Evolutionary conservation across 1,140 invertebrate genomes (phyloP).

Genomic region (Pogonognathellus flavescens): DNA sequence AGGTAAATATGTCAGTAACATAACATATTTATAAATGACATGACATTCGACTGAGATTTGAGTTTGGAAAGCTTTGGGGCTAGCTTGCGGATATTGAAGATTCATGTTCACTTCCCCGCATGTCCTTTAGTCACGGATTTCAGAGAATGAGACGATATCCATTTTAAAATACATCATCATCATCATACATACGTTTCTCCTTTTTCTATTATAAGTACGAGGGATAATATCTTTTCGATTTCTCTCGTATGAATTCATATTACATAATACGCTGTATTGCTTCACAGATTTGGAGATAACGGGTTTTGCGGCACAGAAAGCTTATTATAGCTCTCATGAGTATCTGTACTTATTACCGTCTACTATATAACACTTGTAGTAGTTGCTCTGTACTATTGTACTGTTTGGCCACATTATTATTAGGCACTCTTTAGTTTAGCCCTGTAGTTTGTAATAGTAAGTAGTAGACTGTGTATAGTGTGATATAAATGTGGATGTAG

Average conservation of each 20-base stretch:
- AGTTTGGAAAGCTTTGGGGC: background rate
- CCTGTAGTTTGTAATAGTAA: background rate
- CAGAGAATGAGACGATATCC: background rate
- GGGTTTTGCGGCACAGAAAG: background rate
- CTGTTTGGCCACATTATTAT: background rate
- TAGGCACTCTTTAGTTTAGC: slow-evolving; percentile 3
- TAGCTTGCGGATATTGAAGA: slow-evolving; percentile 28
- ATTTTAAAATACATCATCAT: slow-evolving; percentile 45
- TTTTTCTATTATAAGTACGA: background rate
- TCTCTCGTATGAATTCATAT: background rate
- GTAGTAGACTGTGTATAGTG: background rate
- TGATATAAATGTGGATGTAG: background rate
- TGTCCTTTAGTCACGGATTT: slow-evolving; percentile 46
- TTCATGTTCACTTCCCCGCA: slow-evolving; percentile 43
- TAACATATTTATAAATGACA: background rate
- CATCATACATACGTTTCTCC: background rate
- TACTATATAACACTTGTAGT: too few species aligned
- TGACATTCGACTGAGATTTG: background rate
- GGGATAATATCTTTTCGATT: background rate
- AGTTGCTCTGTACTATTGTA: background rate
- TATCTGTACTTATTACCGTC: too few species aligned
- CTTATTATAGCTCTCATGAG: background rate
- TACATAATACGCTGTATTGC: background rate
- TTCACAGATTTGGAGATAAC: slow-evolving; percentile 21
- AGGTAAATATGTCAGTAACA: too few species aligned